phyloP scores from a whole-genome alignment of 1,140 invertebrate genomes.

The Procambarus clarkii region DNA sequence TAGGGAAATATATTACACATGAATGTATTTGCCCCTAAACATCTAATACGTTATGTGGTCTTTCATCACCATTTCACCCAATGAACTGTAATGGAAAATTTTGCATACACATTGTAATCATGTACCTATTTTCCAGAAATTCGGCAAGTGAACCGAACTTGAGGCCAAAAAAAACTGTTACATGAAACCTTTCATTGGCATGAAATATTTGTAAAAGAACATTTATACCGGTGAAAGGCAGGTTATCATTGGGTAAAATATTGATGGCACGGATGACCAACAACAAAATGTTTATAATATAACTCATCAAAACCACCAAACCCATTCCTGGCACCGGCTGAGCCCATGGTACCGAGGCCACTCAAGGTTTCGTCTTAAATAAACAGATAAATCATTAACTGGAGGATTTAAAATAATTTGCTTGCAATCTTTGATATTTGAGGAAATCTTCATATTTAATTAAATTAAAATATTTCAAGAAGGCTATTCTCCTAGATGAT shows the following conservation, averaged over 20 bases:
- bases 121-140: neutral
- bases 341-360: conserved; percentile 65
- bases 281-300: conserved; percentile 14
- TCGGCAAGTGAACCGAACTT: neutral
- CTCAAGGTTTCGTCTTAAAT: conserved; percentile 63
- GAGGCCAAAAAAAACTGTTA: neutral
- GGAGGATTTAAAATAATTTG: neutral
- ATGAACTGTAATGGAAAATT: conserved; percentile 23
- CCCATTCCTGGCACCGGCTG: conserved; percentile 66
- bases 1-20: conserved; percentile 65
- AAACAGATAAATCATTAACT: neutral
- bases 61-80: conserved; percentile 45
- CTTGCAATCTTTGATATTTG: neutral
- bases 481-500: conserved; percentile 6
- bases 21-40: conserved; percentile 48
- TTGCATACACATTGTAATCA: neutral
- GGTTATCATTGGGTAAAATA: conserved; percentile 43
- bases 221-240: neutral
- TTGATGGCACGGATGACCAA: conserved; percentile 40
- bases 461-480: conserved; percentile 11
- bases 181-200: neutral
- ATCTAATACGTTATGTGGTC: conserved; percentile 48
- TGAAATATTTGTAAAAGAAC: neutral
- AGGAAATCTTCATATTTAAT: neutral
- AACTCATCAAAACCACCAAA: conserved; percentile 54